phyloP scores from a whole-genome alignment of 1,140 invertebrate genomes.

The Zaprionus capensis region DNA sequence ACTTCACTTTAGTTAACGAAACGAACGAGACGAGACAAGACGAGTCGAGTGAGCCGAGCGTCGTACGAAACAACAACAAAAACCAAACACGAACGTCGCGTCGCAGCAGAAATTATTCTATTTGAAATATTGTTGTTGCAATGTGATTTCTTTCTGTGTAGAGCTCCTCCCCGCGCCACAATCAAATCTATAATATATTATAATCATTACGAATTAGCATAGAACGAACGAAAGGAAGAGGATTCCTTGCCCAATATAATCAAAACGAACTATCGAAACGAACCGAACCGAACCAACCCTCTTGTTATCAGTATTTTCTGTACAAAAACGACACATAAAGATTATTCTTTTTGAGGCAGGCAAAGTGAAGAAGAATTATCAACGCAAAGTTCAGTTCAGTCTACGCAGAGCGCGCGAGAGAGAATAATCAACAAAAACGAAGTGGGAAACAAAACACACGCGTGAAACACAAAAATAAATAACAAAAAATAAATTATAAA shows the following conservation, averaged over 20 bases:
- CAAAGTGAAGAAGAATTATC: slow-evolving; percentile 30
- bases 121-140: slow-evolving; percentile 22
- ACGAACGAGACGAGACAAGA: slow-evolving; percentile 65
- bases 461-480: not conserved
- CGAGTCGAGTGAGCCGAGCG: slow-evolving; percentile 38
- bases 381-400: slow-evolving; percentile 48
- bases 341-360: slow-evolving; percentile 6
- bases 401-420: slow-evolving; percentile 17
- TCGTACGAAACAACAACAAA: slow-evolving; percentile 54
- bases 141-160: slow-evolving; percentile 37
- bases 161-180: slow-evolving; percentile 7
- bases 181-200: slow-evolving; percentile 12
- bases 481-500: slow-evolving; percentile 27
- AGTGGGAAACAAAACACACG: slow-evolving; percentile 18
- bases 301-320: slow-evolving; percentile 72
- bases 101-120: slow-evolving; percentile 49
- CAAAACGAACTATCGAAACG: slow-evolving; percentile 74
- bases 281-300: slow-evolving; percentile 52
- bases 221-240: slow-evolving; percentile 37
- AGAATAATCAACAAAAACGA: slow-evolving; percentile 1
- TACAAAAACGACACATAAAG: slow-evolving; percentile 39
- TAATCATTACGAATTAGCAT: slow-evolving; percentile 17
- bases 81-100: slow-evolving; percentile 14
- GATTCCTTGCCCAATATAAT: slow-evolving; percentile 44
- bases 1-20: slow-evolving; percentile 80